phyloP scores from a whole-genome alignment of 2,888 invertebrate genomes.

The Agrilus cyanescens region DNA sequence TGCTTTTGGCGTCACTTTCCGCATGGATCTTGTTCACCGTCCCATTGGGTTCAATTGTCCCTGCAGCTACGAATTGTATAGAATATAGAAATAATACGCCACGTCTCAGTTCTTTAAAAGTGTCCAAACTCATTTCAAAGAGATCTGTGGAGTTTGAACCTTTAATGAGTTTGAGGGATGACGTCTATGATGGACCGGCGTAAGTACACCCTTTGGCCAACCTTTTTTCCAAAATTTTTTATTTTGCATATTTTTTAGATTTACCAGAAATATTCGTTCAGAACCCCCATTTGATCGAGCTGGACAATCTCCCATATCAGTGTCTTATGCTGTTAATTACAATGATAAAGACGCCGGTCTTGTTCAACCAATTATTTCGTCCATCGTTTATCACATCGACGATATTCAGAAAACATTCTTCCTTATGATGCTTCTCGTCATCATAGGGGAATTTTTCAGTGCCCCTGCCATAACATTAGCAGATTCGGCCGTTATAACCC shows the following conservation, averaged over 20 bases:
- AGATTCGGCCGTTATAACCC: constrained; percentile 80
- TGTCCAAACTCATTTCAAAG: constrained; percentile 36
- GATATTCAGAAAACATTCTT: constrained; percentile 96
- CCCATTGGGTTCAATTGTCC: constrained; percentile 90
- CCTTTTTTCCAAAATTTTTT: neutral
- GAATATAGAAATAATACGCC: constrained; percentile 50
- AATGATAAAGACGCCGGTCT: constrained; percentile 52
- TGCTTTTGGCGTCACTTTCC: constrained; percentile 79
- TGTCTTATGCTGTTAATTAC: constrained; percentile 66
- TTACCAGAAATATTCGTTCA: constrained; percentile 34
- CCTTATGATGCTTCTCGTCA: constrained; percentile 78
- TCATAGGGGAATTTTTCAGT: constrained; percentile 95
- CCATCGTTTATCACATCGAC: constrained; percentile 77
- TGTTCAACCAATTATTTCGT: constrained; percentile 86
- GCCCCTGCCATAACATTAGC: constrained; percentile 93
- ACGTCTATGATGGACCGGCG: constrained; percentile 3
- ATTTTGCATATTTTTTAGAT: constrained; percentile 15
- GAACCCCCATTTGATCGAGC: constrained; percentile 32
- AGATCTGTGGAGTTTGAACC: constrained; percentile 23
- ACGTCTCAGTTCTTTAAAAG: constrained; percentile 48
- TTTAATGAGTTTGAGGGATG: constrained; percentile 1
- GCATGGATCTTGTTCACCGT: constrained; percentile 97
- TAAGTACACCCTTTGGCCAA: neutral
- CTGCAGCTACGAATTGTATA: constrained; percentile 84
- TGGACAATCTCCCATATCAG: constrained; percentile 63